Evolutionary conservation across 2,113 vertebrate genomes (phyloP).

Genomic region (Pituophis catenifer): DNA sequence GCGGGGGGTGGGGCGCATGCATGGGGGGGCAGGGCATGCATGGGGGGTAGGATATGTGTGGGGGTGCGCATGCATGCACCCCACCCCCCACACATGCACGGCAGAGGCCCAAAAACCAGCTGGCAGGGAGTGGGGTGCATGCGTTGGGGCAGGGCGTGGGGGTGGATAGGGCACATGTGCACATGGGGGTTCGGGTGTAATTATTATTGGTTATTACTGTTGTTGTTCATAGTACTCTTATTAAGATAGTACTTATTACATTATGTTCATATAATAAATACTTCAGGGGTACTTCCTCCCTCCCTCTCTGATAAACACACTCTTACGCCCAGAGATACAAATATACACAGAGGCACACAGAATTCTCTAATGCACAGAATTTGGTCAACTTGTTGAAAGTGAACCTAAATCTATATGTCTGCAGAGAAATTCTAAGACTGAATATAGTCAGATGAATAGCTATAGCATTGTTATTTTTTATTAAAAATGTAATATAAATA

Average conservation of each 20-base stretch:
- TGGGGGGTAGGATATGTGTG: too few species aligned
- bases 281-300: background rate
- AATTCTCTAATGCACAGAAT: background rate
- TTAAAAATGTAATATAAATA: slow-evolving; percentile 2
- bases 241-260: background rate
- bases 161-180: too few species aligned
- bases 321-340: too few species aligned
- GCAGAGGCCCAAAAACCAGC: too few species aligned
- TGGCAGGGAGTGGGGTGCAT: too few species aligned
- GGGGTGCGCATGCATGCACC: too few species aligned
- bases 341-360: background rate
- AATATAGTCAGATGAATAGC: background rate
- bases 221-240: background rate
- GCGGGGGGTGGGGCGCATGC: too few species aligned
- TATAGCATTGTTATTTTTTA: background rate
- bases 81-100: too few species aligned
- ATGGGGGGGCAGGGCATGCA: too few species aligned
- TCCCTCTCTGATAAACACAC: background rate
- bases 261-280: background rate
- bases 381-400: background rate
- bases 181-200: too few species aligned
- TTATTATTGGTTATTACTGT: background rate
- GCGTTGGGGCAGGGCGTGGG: too few species aligned
- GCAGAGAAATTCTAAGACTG: background rate
- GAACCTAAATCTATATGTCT: background rate